Evolutionary conservation across 2,113 vertebrate genomes (phyloP), one percentile per base, ranked within the genome.

Genomic region (Etia nguti): DNA sequence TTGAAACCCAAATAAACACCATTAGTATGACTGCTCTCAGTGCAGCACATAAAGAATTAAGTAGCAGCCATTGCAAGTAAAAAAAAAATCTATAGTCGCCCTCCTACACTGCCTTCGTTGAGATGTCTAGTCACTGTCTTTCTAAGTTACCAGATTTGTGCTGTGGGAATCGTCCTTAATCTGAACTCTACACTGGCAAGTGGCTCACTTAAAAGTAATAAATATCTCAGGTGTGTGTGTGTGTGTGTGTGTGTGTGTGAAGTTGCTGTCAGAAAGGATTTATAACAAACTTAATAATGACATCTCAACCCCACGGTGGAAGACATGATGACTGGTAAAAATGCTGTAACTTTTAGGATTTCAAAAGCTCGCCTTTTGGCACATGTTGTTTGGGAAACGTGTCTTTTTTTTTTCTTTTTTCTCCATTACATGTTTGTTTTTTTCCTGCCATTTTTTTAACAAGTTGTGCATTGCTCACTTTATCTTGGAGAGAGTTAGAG

Each of bases 1-100:
- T 81, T 88, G 43, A 80, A 94, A 90, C 82, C 80, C 80, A 90
- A 88, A 93, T 80, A 84, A 90, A 89, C 90, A 77, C 75, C 26
- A 70, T 1, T 20, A 70, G 13, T 24, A 12, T 84, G 81, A 83
- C 10, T 86, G 38, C 68, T 88, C 70, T 85, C 60, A 22, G 83
- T 84, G 65, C n/a, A 24, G 54, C 34, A 15, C 36, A 48, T 70
- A 31, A 83, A 80, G 59, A 85, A 91, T 88, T 85, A 81, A 92
- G 90, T 79, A 79, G 38, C 34, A 57, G 52, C 46, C 38, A 24
- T 79, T 75, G 70, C 16, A 20, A 75, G 24, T 75, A 12, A 2
- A 50, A 75, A 50, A 73, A 29, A 43, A 48, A 75, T 2, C 24
- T n/a, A 52, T 34, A 52, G 18, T 77, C 26, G 10, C 4, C 73